Percentiles rank a stretch among this genome's conserved stretches.
These are phyloP conservation scores for Prionailurus bengalensis DNA, from an alignment of 2,113 vertebrate species.

Conservation along the genomic window DNA sequence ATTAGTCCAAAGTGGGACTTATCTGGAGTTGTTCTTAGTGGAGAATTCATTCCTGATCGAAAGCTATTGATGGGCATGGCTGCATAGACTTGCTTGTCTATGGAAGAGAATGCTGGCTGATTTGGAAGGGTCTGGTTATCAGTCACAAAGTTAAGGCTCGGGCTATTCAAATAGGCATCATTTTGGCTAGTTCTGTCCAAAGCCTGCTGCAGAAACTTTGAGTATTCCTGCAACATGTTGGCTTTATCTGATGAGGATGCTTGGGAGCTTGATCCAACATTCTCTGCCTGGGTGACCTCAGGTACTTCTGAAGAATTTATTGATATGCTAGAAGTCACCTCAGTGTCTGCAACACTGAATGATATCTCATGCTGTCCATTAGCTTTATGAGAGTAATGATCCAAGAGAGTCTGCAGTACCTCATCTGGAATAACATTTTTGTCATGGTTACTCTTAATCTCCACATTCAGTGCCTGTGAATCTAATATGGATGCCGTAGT, in stretches of 20 bases:
- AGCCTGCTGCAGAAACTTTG: conserved; percentile 99
- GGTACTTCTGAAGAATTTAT: conserved; percentile 97
- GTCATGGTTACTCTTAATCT: conserved; percentile 95
- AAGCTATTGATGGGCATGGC: conserved; percentile 94
- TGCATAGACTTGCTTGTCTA: conserved; percentile 96
- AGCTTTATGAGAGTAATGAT: conserved; percentile 98
- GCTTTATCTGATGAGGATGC: conserved; percentile 96
- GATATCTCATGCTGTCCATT: conserved; percentile 97
- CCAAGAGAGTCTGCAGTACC: conserved; percentile 97
- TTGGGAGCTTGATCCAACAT: conserved; percentile 91
- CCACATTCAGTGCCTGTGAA: conserved; percentile 93
- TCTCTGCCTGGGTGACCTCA: conserved; percentile 93
- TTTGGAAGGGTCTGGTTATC: conserved; percentile 95
- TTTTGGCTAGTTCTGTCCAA: conserved; percentile 99
- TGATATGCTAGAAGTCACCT: conserved; percentile 98
- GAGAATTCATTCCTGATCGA: conserved; percentile 96
- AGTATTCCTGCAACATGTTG: conserved; percentile 98
- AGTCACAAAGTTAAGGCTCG: conserved; percentile 97
- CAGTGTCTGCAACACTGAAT: conserved; percentile 96
- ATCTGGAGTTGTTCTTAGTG: conserved; percentile 96
- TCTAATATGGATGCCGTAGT: conserved; percentile 95
- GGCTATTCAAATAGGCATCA: conserved; percentile 98
- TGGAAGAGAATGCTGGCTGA: conserved; percentile 95
- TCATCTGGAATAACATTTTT: conserved; percentile 98
- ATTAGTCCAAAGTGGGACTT: conserved; percentile 98